Conservation (phyloP, 1,140 invertebrate species). For the Hyposmocoma kahamanoa region DNA sequence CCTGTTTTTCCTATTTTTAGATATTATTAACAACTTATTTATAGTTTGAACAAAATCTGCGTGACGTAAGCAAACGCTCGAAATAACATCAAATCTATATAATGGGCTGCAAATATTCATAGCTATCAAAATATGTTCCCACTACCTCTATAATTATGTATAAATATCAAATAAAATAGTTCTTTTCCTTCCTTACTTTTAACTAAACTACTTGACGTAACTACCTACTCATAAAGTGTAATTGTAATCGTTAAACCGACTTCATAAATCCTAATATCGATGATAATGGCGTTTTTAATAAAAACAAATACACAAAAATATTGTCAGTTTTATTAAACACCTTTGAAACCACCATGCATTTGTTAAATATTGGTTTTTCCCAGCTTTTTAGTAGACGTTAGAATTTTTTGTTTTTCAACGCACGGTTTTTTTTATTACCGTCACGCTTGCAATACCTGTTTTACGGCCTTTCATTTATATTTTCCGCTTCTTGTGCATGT, state of each 20-base stretch:
- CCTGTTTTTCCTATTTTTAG: no score
- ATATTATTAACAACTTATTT: no score
- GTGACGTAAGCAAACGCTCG: no score
- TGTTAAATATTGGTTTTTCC: no score
- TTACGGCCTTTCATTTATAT: constrained; percentile 23
- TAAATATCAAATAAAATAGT: constrained; percentile 30
- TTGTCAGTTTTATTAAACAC: constrained; percentile 52
- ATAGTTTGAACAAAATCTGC: no score
- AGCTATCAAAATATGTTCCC: neutral
- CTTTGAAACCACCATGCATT: constrained; percentile 4
- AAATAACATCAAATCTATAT: constrained; percentile 4
- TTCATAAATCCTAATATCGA: constrained; percentile 73
- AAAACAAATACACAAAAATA: constrained; percentile 67
- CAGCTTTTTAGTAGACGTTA: neutral
- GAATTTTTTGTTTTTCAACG: constrained; percentile 6
- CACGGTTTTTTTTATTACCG: constrained; percentile 27
- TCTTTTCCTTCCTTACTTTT: constrained; percentile 62
- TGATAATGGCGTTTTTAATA: constrained; percentile 73
- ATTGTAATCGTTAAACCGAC: constrained; percentile 72
- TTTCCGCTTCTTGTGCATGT: constrained; percentile 42
- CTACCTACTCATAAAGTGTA: constrained; percentile 71
- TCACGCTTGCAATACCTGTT: constrained; percentile 33
- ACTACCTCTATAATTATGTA: constrained; percentile 17
- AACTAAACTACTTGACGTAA: constrained; percentile 61
- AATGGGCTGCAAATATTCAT: constrained; percentile 47